Evolutionary conservation across 2,797 vertebrate genomes (phyloP), one percentile per base, ranked within the genome.

Genomic region (Cyprinella venusta): DNA sequence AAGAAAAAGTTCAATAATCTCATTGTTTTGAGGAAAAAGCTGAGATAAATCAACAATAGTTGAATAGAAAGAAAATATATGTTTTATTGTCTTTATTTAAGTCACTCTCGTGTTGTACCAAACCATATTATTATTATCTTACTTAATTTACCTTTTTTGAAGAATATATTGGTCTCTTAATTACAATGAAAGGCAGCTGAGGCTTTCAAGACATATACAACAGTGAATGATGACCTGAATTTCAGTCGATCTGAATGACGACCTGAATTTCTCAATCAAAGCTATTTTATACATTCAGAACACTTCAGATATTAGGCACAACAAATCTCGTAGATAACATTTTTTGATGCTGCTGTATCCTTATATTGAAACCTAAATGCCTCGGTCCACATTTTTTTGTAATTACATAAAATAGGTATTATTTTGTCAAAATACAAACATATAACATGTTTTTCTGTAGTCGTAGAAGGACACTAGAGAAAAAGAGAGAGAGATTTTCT

Each of bases 401-500:
- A 59, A 76, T 59, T 24, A 24, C 7, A 24, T 40, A 18, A 76
- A 52, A 76, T 15, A 42, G 54, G 21, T 61, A n/a, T 40, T 76
- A 4, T 76, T 61, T 59, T 76, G n/a, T 59, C 36, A 10, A 76
- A 59, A 24, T 42, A 76, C n/a, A 61, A 9, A 6, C 15, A 24
- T 76, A n/a, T 26, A 76, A 40, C 8, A 21, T 71, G 15, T 1
- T 50, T 81, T 48, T 7, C 50, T n/a, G 56, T 72, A 63, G n/a
- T 18, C 2, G 26, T 18, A 59, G 19, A 45, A 56, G 33, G 8
- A 33, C 64, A 6, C 9, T 1, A 24, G 26, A 26, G 12, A 67
- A 33, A n/a, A n/a, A 56, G 48, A 52, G 3, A 54, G 3, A 45
- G 36, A 59, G 45, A 19, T 86, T 81, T 61, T 63, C 6, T 72